Evolutionary conservation across 2,888 invertebrate genomes (phyloP).

Genomic region (Dendrolimus houi): DNA sequence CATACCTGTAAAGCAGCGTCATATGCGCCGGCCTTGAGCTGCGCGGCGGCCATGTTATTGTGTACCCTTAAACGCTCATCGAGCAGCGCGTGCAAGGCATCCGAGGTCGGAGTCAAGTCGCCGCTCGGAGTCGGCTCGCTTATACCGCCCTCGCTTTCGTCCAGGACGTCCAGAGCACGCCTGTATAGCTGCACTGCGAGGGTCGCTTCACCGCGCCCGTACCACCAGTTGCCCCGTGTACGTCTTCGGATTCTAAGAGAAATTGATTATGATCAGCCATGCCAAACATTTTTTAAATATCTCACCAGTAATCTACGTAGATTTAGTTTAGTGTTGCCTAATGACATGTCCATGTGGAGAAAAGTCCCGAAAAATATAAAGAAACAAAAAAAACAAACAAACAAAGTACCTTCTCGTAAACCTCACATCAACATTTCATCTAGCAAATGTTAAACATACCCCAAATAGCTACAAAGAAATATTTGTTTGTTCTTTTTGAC

Average conservation of each 20-base stretch:
- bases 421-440: too few species aligned
- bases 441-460: too few species aligned
- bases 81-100: constrained; percentile 68
- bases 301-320: too few species aligned
- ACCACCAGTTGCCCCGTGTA: constrained; percentile 94
- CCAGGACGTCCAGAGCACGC: constrained; percentile 88
- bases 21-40: constrained; percentile 90
- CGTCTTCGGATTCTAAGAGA: constrained; percentile 64
- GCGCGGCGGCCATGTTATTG: constrained; percentile 95
- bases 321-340: too few species aligned
- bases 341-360: too few species aligned
- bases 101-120: constrained; percentile 43
- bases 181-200: constrained; percentile 92
- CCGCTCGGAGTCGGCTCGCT: constrained; percentile 70
- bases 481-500: too few species aligned
- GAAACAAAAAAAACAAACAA: too few species aligned
- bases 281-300: too few species aligned
- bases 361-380: too few species aligned
- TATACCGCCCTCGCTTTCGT: constrained; percentile 82
- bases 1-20: constrained; percentile 86
- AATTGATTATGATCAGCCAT: too few species aligned
- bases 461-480: too few species aligned
- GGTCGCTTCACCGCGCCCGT: constrained; percentile 86
- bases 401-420: too few species aligned
- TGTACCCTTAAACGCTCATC: constrained; percentile 90